Base-by-base conservation (phyloP, 2,888 invertebrate species). In the Alloscopus bannaensis region DNA sequence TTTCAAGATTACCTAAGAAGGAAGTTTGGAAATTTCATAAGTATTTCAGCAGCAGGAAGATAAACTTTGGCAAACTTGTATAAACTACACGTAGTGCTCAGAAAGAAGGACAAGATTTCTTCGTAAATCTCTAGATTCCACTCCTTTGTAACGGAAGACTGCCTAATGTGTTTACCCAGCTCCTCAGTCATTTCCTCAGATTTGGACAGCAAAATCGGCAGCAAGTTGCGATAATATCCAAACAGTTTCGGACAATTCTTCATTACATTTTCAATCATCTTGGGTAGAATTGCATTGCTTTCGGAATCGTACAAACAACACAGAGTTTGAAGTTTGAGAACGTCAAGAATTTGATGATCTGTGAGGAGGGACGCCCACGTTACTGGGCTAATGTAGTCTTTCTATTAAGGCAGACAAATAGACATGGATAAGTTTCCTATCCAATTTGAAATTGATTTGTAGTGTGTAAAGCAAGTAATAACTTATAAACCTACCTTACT, bases 271-370 rank as follows among this genome's bases (percentile, higher is more conserved):
- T 90, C 89, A 36, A 95, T 87, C 84, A 95, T 90, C 85, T 91
- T 91, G 0, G 90, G 88, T 16, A 95, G 89, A 50, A 93, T 89
- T 64, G 88, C 87, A 0, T 88, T 86, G 87, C 95, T 95, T 62
- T 91, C 91, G 59, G 90, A 90, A 0, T 94, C 94, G 85, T 94
- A 95, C 8, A 94, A 89, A 47, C 93, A 90, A 87, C 94, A 93
- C 13, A 95, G 88, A 87, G 95, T 95, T 89, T 94, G 92, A 66
- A 96, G 88, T 87, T 94, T 93, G 0, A 95, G 94, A 82, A 95
- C 90, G n/a, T 95, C 94, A 86, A 95, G 92, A 82, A 96, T 89
- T 88, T 92, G 95, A 85, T 94, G 93, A 80, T 94, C 91, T 88
- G 95, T 95, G 60, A 96, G 87, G n/a, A 94, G 87, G 4, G 92